Evolutionary conservation across 2,113 vertebrate genomes (phyloP).

Genomic region (Sialia sialis): DNA sequence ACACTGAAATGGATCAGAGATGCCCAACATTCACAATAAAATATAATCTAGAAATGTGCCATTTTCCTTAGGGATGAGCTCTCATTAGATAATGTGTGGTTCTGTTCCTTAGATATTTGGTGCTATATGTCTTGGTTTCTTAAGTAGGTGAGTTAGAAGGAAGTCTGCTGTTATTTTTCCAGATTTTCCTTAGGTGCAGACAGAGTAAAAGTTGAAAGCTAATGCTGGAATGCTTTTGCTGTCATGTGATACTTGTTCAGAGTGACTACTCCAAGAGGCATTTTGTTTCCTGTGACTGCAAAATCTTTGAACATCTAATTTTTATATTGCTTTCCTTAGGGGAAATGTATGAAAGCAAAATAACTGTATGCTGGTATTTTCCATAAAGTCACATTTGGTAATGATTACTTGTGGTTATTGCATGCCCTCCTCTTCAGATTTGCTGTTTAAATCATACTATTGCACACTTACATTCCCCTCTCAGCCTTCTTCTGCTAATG

Average conservation of each 20-base stretch:
- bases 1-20: background rate
- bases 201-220: background rate
- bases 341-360: background rate
- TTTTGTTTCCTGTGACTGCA: background rate
- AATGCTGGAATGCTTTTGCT: background rate
- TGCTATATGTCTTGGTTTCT: background rate
- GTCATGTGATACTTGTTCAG: background rate
- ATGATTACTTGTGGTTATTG: background rate
- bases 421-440: background rate
- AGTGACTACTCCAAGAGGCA: background rate
- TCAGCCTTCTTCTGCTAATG: conserved; percentile 5
- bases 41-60: background rate
- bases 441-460: background rate
- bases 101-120: background rate
- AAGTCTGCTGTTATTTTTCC: background rate
- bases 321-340: background rate
- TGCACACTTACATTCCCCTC: background rate
- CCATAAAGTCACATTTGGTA: background rate
- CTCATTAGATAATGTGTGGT: background rate
- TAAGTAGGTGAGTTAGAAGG: background rate
- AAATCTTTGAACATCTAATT: background rate
- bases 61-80: background rate
- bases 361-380: background rate
- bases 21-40: background rate
- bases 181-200: background rate